Evolutionary conservation across 37 sponge, comb jelly and placozoan genomes (phyloP).

Genomic region (Mnemiopsis leidyi): DNA sequence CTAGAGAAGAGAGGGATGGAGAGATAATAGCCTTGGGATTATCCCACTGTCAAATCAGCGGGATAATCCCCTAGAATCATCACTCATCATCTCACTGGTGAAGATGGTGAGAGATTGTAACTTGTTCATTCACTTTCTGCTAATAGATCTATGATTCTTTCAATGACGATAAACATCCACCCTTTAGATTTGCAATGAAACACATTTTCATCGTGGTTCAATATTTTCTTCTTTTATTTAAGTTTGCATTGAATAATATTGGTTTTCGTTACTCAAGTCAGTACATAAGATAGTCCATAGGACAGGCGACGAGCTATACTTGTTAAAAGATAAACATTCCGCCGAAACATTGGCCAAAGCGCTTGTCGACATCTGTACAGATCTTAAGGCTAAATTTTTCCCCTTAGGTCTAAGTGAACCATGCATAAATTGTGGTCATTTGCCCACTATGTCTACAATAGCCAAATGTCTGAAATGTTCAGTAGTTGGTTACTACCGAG

Average conservation of each 20-base stretch:
- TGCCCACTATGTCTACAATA: background rate
- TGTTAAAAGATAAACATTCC: slow-evolving; percentile 23
- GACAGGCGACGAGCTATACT: background rate
- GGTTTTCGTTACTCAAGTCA: background rate
- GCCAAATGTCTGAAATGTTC: slow-evolving; percentile 4
- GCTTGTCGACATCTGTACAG: background rate
- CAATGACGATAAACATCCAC: background rate
- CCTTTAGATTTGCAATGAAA: background rate
- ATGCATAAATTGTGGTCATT: background rate
- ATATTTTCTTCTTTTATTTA: background rate
- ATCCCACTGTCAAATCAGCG: background rate
- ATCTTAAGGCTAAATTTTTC: background rate
- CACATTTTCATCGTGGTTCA: background rate
- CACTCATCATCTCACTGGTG: background rate
- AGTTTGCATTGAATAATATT: background rate
- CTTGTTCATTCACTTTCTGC: background rate
- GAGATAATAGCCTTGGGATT: background rate
- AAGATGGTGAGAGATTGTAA: background rate
- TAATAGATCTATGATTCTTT: background rate
- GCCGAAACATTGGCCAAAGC: slow-evolving; percentile 24
- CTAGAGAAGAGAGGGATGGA: background rate
- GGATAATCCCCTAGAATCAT: background rate
- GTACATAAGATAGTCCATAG: background rate
- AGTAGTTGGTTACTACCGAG: slow-evolving; percentile 2
- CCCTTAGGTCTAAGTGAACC: background rate